Conservation (phyloP, 2,113 vertebrate species). For the Passer domesticus region DNA sequence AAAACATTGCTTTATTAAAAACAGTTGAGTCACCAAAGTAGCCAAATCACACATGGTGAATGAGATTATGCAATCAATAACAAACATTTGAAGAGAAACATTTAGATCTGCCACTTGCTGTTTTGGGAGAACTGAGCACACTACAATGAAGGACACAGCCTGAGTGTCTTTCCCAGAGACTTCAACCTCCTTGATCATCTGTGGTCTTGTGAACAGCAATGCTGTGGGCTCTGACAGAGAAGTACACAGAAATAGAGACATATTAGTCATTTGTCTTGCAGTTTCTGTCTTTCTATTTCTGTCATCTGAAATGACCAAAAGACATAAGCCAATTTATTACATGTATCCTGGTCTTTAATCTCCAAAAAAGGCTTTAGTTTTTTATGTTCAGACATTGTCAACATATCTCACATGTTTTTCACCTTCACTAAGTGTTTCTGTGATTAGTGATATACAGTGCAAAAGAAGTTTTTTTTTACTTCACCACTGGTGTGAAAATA, state of each 20-base stretch:
- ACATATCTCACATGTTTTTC: neutral
- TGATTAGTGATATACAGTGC: neutral
- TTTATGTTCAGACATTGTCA: neutral
- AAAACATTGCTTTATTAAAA: neutral
- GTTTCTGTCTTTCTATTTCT: neutral
- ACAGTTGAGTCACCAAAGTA: rapidly evolving
- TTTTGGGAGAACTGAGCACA: neutral
- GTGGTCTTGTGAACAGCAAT: neutral
- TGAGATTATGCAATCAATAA: neutral
- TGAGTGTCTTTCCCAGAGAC: neutral
- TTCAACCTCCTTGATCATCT: neutral
- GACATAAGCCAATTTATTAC: neutral
- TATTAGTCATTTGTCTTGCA: neutral
- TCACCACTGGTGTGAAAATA: neutral
- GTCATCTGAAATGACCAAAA: neutral
- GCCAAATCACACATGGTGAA: neutral
- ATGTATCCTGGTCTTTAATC: neutral
- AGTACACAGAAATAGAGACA: neutral
- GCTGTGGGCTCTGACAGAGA: neutral
- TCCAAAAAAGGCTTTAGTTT: neutral
- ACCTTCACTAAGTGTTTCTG: neutral
- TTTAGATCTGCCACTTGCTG: neutral
- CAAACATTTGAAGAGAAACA: neutral
- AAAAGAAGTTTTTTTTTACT: neutral
- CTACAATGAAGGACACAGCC: neutral